phyloP scores from a whole-genome alignment of 37 sponge, comb jelly and placozoan genomes.

The Cladorhizidae sp. region DNA sequence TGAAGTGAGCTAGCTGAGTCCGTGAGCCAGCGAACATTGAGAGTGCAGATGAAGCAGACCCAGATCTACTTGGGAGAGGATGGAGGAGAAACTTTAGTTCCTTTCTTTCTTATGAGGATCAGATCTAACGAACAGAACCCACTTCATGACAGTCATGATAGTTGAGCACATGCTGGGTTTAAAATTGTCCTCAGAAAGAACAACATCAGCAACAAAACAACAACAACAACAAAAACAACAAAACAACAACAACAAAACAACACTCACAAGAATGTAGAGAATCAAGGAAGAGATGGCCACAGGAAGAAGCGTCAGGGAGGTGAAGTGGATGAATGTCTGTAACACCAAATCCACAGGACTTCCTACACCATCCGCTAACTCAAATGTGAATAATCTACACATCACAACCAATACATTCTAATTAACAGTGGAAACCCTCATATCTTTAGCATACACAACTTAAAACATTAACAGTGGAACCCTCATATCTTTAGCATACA shows the following conservation, averaged over 20 bases:
- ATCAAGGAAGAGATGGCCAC: constrained; percentile 36
- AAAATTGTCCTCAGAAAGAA: too few relatives aligned
- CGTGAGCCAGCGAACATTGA: too few relatives aligned
- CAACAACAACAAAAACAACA: too few relatives aligned
- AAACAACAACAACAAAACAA: too few relatives aligned
- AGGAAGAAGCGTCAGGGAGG: constrained; percentile 31
- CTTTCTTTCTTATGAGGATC: too few relatives aligned
- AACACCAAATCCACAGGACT: constrained; percentile 48
- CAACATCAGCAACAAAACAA: too few relatives aligned
- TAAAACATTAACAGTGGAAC: background rate
- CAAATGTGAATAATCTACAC: constrained; percentile 50
- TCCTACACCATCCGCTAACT: constrained; percentile 81
- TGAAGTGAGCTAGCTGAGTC: too few relatives aligned
- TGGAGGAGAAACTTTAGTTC: background rate
- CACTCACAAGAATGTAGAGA: constrained; percentile 60
- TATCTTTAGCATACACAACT: background rate
- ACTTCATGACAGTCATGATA: too few relatives aligned
- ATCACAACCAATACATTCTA: background rate
- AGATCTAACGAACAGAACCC: too few relatives aligned
- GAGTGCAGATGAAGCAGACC: too few relatives aligned
- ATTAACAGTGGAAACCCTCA: too few relatives aligned
- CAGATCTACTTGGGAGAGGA: background rate
- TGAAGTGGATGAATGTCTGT: constrained; percentile 66
- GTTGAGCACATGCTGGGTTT: too few relatives aligned
- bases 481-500: background rate